Evolutionary conservation across 2,113 vertebrate genomes (phyloP).

Genomic region (Ophiodon elongatus): DNA sequence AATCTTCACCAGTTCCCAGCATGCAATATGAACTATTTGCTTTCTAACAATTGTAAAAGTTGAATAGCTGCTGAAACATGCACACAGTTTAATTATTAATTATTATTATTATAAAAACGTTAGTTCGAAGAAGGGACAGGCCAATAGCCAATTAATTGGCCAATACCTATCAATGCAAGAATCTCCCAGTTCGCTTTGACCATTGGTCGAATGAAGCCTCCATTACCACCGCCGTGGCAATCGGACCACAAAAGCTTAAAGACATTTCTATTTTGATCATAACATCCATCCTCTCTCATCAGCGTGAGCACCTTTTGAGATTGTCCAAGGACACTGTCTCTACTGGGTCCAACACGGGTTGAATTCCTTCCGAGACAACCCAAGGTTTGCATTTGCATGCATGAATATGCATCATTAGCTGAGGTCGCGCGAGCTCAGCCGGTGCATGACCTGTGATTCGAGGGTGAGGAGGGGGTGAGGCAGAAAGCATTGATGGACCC

Average conservation of each 20-base stretch:
- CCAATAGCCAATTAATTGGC: background rate
- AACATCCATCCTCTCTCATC: background rate
- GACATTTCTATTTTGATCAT: background rate
- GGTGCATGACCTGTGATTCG: background rate
- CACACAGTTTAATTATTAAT: background rate
- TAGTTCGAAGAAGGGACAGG: background rate
- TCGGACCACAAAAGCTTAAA: background rate
- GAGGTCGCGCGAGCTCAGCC: background rate
- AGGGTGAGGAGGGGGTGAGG: slow-evolving; percentile 22
- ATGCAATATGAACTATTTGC: background rate
- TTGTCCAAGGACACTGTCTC: background rate
- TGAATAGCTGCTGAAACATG: background rate
- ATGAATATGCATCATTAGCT: slow-evolving; percentile 73
- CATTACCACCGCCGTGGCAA: too few relatives aligned
- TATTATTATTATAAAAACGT: too few relatives aligned
- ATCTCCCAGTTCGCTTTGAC: background rate
- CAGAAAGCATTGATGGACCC: slow-evolving; percentile 43
- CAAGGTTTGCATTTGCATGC: slow-evolving; percentile 62
- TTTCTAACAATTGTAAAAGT: background rate
- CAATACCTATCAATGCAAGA: background rate
- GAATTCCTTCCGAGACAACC: slow-evolving; percentile 13
- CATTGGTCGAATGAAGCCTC: background rate
- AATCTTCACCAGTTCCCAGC: background rate
- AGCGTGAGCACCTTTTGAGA: background rate
- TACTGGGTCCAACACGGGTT: background rate